These are phyloP conservation scores for Montipora efflorescens DNA, from an alignment of 64 coral and sea anemone species.

Conservation along the genomic window DNA sequence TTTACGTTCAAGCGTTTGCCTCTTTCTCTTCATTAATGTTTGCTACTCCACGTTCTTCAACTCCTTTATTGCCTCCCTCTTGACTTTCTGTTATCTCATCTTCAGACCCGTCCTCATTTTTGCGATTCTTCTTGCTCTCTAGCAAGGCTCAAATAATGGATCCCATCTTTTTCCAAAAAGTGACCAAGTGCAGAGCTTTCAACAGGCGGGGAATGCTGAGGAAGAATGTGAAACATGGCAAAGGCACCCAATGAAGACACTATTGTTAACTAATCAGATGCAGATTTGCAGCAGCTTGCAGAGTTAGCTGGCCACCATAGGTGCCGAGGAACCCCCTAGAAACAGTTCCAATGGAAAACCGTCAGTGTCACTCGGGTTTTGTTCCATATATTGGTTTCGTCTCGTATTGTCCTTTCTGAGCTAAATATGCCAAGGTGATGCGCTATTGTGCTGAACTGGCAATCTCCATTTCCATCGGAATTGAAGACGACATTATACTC, in stretches of 20 bases:
- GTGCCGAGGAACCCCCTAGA: constrained; percentile 16
- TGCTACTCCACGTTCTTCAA: not conserved
- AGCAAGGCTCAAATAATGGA: constrained; percentile 15
- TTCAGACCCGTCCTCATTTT: not conserved
- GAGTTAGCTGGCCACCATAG: constrained; percentile 53
- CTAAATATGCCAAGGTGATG: constrained; percentile 14
- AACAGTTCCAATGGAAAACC: constrained; percentile 42
- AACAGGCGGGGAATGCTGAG: constrained; percentile 33
- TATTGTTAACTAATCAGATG: not conserved
- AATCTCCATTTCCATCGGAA: constrained; percentile 1
- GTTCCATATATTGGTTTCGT: constrained; percentile 29
- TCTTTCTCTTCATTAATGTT: not conserved
- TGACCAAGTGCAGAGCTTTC: constrained; percentile 47
- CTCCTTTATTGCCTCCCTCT: no score
- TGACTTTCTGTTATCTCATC: no score
- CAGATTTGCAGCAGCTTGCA: not conserved
- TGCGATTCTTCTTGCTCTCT: constrained; percentile 11
- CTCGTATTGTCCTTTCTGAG: constrained; percentile 11
- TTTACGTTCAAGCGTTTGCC: no score
- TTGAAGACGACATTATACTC: constrained; percentile 12
- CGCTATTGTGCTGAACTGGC: not conserved
- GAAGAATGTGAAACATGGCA: not conserved
- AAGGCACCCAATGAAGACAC: constrained; percentile 33
- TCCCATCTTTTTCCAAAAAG: constrained; percentile 29
- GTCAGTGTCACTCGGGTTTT: constrained; percentile 6